Conservation (phyloP, 2,797 vertebrate genomes). For the Argyrosomus regius region DNA sequence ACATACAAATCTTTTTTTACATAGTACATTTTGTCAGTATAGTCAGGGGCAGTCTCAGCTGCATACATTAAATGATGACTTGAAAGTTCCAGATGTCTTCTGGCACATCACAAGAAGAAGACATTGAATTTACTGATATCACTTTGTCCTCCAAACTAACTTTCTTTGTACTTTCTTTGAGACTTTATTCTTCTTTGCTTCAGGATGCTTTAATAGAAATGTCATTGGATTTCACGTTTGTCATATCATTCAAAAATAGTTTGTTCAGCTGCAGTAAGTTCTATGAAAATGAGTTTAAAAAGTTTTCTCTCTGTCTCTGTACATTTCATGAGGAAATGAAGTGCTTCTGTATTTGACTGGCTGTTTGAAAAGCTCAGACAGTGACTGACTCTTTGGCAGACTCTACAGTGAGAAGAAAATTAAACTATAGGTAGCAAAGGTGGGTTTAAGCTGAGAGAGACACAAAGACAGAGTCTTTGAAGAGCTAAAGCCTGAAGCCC, state of each 20-base stretch:
- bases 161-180: neutral
- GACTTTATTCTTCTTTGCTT: neutral
- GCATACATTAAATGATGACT: neutral
- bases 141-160: neutral
- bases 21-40: too few relatives aligned
- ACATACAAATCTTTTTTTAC: too few relatives aligned
- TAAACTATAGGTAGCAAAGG: constrained; percentile 28
- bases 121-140: too few relatives aligned
- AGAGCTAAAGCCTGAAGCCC: neutral
- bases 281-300: too few relatives aligned
- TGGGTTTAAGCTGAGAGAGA: constrained; percentile 3
- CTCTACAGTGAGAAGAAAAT: constrained; percentile 63
- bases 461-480: constrained; percentile 1
- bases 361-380: constrained; percentile 25
- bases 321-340: constrained; percentile 20
- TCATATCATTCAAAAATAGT: too few relatives aligned
- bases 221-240: too few relatives aligned
- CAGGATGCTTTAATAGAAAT: too few relatives aligned
- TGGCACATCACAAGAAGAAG: neutral
- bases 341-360: constrained; percentile 30
- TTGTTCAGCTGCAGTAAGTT: neutral
- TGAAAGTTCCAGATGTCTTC: neutral
- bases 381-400: constrained; percentile 54
- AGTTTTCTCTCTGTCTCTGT: neutral
- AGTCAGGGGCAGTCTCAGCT: neutral